A percentile compares a stretch with the other conserved stretches of the same genome.
Evolutionary conservation across 2,797 vertebrate species (phyloP).

Genomic region (Liasis olivaceus): DNA sequence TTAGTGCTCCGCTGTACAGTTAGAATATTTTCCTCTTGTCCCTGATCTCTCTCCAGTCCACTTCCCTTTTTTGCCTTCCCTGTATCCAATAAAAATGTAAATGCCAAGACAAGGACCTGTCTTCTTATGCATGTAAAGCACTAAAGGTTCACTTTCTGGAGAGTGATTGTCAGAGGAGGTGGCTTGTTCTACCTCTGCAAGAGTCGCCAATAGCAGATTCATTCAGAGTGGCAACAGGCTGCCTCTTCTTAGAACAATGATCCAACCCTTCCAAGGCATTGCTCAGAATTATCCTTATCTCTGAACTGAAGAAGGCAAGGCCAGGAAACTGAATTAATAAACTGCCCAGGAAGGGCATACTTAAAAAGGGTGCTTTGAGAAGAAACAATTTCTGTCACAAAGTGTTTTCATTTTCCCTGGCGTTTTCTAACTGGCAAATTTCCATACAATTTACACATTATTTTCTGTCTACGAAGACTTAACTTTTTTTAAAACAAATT

Average conservation of each 20-base stretch:
- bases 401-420: neutral
- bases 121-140: neutral
- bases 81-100: neutral
- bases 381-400: neutral
- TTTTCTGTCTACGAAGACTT: neutral
- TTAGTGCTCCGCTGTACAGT: neutral
- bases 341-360: neutral
- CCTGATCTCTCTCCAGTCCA: neutral
- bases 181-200: neutral
- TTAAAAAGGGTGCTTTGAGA: neutral
- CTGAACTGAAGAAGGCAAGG: neutral
- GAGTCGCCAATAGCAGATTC: neutral
- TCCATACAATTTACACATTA: neutral
- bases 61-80: neutral
- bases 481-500: neutral
- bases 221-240: neutral
- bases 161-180: too few species aligned
- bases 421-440: conserved; percentile 3
- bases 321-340: neutral
- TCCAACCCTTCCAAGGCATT: neutral
- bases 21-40: neutral
- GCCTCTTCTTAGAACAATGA: neutral
- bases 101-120: neutral
- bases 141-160: neutral
- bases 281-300: neutral